Conservation (phyloP, 2,797 vertebrate genomes). For the Labeo calbasu region DNA sequence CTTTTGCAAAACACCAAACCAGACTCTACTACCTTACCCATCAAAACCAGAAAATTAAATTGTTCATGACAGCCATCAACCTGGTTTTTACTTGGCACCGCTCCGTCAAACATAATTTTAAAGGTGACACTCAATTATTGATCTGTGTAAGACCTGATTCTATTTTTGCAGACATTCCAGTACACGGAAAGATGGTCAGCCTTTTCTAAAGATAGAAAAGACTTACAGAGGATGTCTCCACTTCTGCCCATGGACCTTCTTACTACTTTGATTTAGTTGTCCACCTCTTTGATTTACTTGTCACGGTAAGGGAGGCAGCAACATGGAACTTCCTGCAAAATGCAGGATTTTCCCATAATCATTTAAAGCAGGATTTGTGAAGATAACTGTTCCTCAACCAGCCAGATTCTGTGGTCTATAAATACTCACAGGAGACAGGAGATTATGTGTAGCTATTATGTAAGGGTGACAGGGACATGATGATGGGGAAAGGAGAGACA, state of each 20-base stretch:
- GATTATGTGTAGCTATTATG: constrained; percentile 51
- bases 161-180: constrained; percentile 39
- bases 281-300: not conserved
- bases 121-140: constrained; percentile 39
- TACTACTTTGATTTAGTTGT: not conserved
- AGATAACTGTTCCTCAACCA: constrained; percentile 1
- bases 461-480: constrained; percentile 47
- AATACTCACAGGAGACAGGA: constrained; percentile 41
- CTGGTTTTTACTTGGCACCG: not conserved
- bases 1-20: not conserved
- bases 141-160: not conserved
- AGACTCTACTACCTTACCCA: not conserved
- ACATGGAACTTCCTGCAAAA: constrained; percentile 13
- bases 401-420: constrained; percentile 12
- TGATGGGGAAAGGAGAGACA: constrained; percentile 40
- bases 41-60: constrained; percentile 2
- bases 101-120: constrained; percentile 22
- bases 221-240: not conserved
- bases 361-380: constrained; percentile 20
- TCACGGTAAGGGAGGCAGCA: not conserved
- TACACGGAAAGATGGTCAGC: not conserved
- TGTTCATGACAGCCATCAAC: not conserved
- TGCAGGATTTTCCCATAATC: not conserved
- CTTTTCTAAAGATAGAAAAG: constrained; percentile 40
- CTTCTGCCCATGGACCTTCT: not conserved